These are phyloP conservation scores for Halcyon smyrnensis DNA, from an alignment of 2,797 vertebrate genomes.

Conservation along the genomic window DNA sequence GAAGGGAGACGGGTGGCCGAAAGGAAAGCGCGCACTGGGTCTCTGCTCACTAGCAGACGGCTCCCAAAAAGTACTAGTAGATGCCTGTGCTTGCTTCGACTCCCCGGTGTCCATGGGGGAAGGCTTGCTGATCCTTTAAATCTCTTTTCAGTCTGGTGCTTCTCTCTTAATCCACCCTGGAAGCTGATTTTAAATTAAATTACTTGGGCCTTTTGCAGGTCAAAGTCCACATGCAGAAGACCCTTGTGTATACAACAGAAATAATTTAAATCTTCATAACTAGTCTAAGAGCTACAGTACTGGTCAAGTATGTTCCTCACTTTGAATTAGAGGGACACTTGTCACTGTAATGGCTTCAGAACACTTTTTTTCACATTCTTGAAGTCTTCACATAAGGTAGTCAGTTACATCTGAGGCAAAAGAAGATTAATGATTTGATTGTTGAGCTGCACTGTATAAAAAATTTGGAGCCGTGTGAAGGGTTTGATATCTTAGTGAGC, in stretches of 20 bases:
- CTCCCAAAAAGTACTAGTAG: fast-evolving
- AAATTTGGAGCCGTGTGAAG: fast-evolving
- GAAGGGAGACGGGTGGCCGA: no score
- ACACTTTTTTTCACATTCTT: neutral
- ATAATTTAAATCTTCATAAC: neutral
- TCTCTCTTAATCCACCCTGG: neutral
- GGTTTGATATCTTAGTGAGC: fast-evolving
- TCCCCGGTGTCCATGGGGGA: neutral
- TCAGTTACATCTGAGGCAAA: neutral
- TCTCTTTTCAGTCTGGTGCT: neutral
- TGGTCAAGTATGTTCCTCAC: fast-evolving
- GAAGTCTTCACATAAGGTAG: fast-evolving
- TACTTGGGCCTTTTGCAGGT: neutral
- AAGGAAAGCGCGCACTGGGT: fast-evolving
- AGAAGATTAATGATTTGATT: neutral
- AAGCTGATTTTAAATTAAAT: constrained; percentile 9
- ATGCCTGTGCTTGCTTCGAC: fast-evolving
- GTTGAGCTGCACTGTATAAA: neutral
- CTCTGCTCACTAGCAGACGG: fast-evolving
- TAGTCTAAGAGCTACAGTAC: neutral
- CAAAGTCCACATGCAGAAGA: neutral
- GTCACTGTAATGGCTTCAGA: neutral
- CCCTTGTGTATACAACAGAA: neutral
- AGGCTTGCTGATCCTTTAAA: neutral
- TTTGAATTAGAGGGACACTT: neutral